Evolutionary conservation across 2,113 vertebrate species (phyloP).

Genomic region (Rhagologus leucostigma): DNA sequence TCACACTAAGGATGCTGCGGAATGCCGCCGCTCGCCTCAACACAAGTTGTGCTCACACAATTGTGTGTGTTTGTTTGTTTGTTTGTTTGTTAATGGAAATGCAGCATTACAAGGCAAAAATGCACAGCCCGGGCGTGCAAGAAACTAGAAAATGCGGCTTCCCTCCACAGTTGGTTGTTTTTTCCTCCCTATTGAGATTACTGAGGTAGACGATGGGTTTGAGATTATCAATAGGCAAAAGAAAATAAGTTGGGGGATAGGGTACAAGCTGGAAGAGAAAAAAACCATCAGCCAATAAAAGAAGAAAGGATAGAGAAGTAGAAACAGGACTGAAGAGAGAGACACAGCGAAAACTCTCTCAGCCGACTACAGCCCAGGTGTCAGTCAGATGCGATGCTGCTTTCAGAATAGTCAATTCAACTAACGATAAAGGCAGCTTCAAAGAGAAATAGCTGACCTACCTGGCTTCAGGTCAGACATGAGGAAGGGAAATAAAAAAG

Average conservation of each 20-base stretch:
- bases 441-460: not conserved
- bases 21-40: accelerated
- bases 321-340: not conserved
- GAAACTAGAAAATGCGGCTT: not conserved
- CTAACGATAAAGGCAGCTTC: not conserved
- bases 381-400: not conserved
- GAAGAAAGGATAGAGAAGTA: not conserved
- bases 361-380: not conserved
- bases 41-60: not conserved
- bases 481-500: not conserved
- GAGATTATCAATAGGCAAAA: not conserved
- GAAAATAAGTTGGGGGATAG: not conserved
- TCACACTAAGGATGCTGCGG: not conserved
- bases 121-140: accelerated
- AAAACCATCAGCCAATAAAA: not conserved
- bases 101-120: not conserved
- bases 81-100: not conserved
- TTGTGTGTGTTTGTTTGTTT: accelerated
- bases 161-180: not conserved
- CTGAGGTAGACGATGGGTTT: not conserved
- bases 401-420: not conserved
- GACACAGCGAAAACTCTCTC: not conserved
- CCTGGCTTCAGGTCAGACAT: not conserved
- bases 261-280: accelerated
- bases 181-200: not conserved